Percentiles rank a stretch among this genome's conserved stretches.
Evolutionary conservation across 2,888 invertebrate genomes (phyloP).

Genomic region (Falcaria lacertinaria): DNA sequence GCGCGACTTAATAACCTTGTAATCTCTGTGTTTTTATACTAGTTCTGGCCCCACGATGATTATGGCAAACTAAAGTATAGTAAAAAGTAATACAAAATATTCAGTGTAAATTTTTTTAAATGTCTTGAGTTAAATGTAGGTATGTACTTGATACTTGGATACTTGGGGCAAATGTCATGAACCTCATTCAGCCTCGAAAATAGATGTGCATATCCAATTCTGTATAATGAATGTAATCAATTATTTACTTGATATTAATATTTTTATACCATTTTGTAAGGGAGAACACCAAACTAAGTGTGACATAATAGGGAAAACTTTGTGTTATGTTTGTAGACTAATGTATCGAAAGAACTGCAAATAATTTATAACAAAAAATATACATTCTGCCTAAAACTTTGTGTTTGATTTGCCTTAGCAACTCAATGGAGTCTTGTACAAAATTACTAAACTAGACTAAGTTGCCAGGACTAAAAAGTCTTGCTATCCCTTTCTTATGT

Average conservation of each 20-base stretch:
- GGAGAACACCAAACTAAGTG: slow-evolving; percentile 61
- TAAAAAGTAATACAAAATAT: too few relatives aligned
- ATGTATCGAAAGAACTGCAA: slow-evolving; percentile 71
- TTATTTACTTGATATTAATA: slow-evolving; percentile 28
- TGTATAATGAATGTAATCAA: slow-evolving; percentile 21
- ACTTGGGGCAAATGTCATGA: background rate
- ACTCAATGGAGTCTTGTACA: too few relatives aligned
- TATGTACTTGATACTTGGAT: too few relatives aligned
- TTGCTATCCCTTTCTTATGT: too few relatives aligned
- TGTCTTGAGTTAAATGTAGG: too few relatives aligned
- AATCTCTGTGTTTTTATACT: too few relatives aligned
- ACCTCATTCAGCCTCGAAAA: slow-evolving; percentile 29
- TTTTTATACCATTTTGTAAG: slow-evolving; percentile 59
- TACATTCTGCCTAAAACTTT: slow-evolving; percentile 63
- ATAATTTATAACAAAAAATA: slow-evolving; percentile 75
- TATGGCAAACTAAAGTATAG: too few relatives aligned
- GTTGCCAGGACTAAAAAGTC: too few relatives aligned
- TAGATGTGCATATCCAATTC: slow-evolving; percentile 22
- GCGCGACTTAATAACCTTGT: too few relatives aligned
- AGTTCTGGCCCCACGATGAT: too few relatives aligned
- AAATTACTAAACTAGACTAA: too few relatives aligned
- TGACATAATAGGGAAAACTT: slow-evolving; percentile 66
- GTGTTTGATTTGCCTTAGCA: slow-evolving; percentile 44
- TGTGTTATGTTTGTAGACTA: slow-evolving; percentile 57
- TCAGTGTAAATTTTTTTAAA: too few relatives aligned